These are phyloP conservation scores for Agrypnus murinus DNA, from an alignment of 2,888 invertebrate species.

Conservation along the genomic window DNA sequence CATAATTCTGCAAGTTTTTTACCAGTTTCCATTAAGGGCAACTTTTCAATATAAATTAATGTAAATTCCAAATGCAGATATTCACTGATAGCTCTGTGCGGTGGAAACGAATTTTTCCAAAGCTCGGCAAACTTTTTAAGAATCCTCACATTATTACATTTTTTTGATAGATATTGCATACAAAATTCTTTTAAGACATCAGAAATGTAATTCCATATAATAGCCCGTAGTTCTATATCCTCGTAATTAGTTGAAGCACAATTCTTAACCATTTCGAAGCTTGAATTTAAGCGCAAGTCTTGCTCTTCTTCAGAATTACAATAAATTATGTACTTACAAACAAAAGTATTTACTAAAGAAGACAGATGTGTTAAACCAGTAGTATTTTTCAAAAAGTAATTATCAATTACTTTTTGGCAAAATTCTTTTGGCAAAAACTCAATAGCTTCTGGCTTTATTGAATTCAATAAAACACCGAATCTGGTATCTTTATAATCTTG, in stretches of 20 bases:
- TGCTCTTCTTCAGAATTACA: conserved; percentile 15
- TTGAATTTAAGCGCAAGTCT: conserved; percentile 13
- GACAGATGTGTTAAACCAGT: conserved; percentile 17
- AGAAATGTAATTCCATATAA: conserved; percentile 10
- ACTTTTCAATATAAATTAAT: conserved; percentile 11
- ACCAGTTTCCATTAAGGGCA: background rate
- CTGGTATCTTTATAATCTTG: background rate
- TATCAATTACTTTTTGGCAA: conserved; percentile 27
- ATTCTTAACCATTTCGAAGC: conserved; percentile 28
- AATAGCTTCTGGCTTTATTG: background rate
- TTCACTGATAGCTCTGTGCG: conserved; percentile 33
- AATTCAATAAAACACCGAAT: background rate
- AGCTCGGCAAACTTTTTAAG: conserved; percentile 18
- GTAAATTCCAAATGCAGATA: conserved; percentile 40
- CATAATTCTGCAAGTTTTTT: conserved; percentile 24
- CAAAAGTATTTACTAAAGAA: conserved; percentile 32
- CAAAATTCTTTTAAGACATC: conserved; percentile 42
- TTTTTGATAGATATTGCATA: conserved; percentile 15
- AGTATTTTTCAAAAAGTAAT: conserved; percentile 33
- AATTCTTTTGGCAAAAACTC: conserved; percentile 26
- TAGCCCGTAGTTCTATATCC: background rate
- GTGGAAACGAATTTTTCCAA: conserved; percentile 31
- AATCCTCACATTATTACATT: conserved; percentile 1
- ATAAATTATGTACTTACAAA: conserved; percentile 39
- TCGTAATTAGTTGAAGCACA: background rate